Evolutionary conservation across 2,113 vertebrate genomes (phyloP), one percentile per base, ranked within the genome.

Genomic region (Pristiophorus japonicus): DNA sequence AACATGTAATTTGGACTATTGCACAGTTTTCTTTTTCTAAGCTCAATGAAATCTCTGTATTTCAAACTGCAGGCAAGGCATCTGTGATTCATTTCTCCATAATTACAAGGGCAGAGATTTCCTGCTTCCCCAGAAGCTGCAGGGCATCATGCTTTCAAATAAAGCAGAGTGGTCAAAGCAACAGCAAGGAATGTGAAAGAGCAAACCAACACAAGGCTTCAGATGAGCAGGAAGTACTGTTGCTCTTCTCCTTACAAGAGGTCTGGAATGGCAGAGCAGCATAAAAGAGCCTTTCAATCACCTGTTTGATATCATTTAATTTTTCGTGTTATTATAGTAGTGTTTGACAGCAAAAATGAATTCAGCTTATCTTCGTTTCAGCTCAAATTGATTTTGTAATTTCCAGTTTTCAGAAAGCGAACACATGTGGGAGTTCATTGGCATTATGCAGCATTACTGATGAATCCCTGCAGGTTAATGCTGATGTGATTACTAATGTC

Each of bases 41-140:
- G 38, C 87, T 91, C 27, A 91, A 91, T 59, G 55, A 91, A 91
- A 91, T 59, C 11, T 75, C 55, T 62, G 3, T 62, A 27, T 81
- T 45, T 59, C 51, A 91, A 62, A 30, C 87, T 91, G 30, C 55
- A n/a, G 51, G 27, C 87, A 91, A 91, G 16, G 55, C 87, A 91
- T 62, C 87, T 91, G 87, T 62, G 27, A 62, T 91, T 91, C 51
- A 91, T 91, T n/a, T 91, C 55, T 62, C 51, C 7, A 18, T 91
- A 91, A 91, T 62, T 91, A 62, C 51, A 62, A 34, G 51, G 27
- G 55, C 55, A 62, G 30, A n/a, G 87, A 91, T 91, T n/a, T 55
- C 87, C 87, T 91, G 87, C 51, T 91, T 91, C 51, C 51, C 27
- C 51, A 91, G 87, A 91, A 91, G 51, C 51, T 91, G 51, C 87